phyloP scores from a whole-genome alignment of 2,113 vertebrate species.

The Silurus asotus region DNA sequence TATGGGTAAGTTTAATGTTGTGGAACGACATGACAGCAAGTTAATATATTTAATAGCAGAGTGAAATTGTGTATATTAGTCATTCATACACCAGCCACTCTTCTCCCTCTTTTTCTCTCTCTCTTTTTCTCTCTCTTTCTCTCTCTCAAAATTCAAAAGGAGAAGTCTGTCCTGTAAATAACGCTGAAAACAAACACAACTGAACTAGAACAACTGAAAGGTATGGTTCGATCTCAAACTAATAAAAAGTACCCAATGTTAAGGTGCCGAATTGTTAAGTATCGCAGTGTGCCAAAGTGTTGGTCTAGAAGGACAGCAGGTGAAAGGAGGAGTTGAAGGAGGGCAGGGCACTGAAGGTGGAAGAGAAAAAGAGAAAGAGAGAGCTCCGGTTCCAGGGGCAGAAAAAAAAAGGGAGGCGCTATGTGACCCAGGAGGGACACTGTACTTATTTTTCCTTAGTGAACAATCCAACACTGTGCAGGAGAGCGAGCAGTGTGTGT shows the following conservation, averaged over 20 bases:
- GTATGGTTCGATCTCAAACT: too few species aligned
- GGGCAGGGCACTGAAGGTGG: background rate
- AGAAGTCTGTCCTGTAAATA: background rate
- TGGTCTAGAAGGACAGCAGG: background rate
- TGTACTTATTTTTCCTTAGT: constrained; percentile 56
- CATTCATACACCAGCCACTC: background rate
- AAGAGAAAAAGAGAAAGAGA: constrained; percentile 30
- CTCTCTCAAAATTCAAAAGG: background rate
- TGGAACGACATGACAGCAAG: background rate
- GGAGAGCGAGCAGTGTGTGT: constrained; percentile 37
- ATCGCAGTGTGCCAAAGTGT: background rate
- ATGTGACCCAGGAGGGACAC: constrained; percentile 58
- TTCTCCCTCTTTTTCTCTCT: background rate
- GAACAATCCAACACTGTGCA: constrained; percentile 69
- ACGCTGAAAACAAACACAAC: too few species aligned
- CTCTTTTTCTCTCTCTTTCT: background rate
- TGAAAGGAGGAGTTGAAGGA: background rate
- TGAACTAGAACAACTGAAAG: too few species aligned
- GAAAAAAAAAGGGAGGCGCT: constrained; percentile 60
- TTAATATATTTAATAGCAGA: background rate
- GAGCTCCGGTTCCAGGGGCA: constrained; percentile 28
- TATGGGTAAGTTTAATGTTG: background rate
- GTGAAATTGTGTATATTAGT: background rate
- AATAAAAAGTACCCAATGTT: too few species aligned
- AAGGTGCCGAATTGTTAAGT: background rate